Evolutionary conservation across 37 sponge, comb jelly and placozoan genomes (phyloP).

Genomic region (Geodia barretti): DNA sequence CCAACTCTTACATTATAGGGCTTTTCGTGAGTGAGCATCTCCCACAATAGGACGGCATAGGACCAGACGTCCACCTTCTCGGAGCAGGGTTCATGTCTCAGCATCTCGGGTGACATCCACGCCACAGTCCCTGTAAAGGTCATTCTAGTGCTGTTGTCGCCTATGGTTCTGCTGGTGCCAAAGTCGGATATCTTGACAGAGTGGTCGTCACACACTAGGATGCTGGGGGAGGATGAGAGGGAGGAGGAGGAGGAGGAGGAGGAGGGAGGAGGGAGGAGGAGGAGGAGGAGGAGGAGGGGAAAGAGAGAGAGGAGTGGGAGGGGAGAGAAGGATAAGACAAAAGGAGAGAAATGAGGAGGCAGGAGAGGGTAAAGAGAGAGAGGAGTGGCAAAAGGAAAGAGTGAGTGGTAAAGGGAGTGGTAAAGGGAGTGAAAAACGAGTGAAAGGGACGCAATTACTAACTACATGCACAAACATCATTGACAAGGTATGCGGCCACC

Average conservation of each 20-base stretch:
- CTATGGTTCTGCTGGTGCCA: slow-evolving; percentile 71
- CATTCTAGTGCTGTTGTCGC: slow-evolving; percentile 83
- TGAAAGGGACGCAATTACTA: no score
- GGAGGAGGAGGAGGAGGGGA: neutral
- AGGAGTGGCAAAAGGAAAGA: no score
- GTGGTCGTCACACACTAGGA: slow-evolving; percentile 65
- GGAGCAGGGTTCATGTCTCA: slow-evolving; percentile 77
- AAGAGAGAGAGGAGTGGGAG: neutral
- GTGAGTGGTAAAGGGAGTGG: no score
- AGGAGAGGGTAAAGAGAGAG: no score
- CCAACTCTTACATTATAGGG: slow-evolving; percentile 86
- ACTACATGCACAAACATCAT: no score
- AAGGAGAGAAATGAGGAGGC: neutral
- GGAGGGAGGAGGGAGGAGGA: neutral
- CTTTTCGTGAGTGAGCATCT: slow-evolving; percentile 74
- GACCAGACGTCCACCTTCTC: slow-evolving; percentile 94
- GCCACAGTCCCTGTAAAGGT: slow-evolving; percentile 86
- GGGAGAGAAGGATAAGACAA: neutral
- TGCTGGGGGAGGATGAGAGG: slow-evolving; percentile 31
- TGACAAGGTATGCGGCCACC: no score
- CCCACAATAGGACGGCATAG: slow-evolving; percentile 87
- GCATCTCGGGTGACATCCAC: slow-evolving; percentile 93
- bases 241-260: neutral
- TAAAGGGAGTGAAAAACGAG: no score
- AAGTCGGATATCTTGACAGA: slow-evolving; percentile 84